Base-by-base conservation (phyloP, 37 sponge, comb jelly and placozoan species). In the Aplysina aerophoba region DNA sequence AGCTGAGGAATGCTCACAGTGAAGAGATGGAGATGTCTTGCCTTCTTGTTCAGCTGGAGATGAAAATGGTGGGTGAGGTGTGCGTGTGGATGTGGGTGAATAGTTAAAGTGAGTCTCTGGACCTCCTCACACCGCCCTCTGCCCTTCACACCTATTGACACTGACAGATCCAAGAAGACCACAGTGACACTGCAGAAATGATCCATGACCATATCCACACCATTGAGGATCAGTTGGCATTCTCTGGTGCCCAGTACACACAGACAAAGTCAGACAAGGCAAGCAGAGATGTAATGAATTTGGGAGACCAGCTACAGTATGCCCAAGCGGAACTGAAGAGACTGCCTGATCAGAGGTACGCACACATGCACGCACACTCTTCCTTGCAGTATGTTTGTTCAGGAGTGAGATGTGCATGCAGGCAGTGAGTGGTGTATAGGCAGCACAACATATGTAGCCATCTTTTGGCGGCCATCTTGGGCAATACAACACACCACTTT, bases 1-100 rank as follows among this genome's bases (percentile, higher is more conserved):
- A 80, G 41, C 91, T 99, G 55, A 93, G 84, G 89, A 95, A 95
- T 77, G 61, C 58, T 28, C 88, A 30, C 83, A 88, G 90, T 58
- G 97, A 99, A 37, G 99, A 99, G 72, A 83, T 99, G 72, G 99
- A 99, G 81, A 54, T 91, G 60, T 87, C 93, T n/a, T 77, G 86
- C 27, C 88, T 97, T 6, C 91, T 97, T 17, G 91, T 99, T 17
- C 92, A 93, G 60, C 61, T 95, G 40, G 91, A 90, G 22, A 88
- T 94, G 50, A 44, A 44, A 44, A 3, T 44, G 50, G 50, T 44
- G 3, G 8, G 50, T 44, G 50, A 44, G 3, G 50, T 44, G 50
- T 44, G 50, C 8, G 50, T n/a, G n/a, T n/a, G n/a, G n/a, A n/a
- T n/a, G n/a, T n/a, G 50, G 3, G 50, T 44, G 50, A 11, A 44